phyloP scores from a whole-genome alignment of 2,113 vertebrate species.

The Chroicocephalus ridibundus region DNA sequence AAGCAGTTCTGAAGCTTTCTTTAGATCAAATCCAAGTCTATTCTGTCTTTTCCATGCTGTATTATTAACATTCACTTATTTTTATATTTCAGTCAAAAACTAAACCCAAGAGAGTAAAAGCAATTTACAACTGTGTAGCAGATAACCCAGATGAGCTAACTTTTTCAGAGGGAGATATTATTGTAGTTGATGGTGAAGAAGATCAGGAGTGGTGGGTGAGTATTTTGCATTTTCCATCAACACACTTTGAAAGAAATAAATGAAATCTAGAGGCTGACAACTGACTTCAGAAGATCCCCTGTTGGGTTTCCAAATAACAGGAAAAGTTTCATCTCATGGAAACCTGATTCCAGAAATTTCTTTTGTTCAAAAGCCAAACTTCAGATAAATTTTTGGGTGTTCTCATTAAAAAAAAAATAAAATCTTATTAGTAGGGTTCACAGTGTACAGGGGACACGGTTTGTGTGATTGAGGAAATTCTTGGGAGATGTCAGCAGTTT shows the following conservation, averaged over 20 bases:
- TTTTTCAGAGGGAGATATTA: constrained; percentile 90
- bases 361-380: neutral
- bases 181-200: constrained; percentile 93
- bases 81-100: constrained; percentile 78
- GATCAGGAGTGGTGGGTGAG: constrained; percentile 98
- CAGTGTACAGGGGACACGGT: neutral
- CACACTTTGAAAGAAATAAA: neutral
- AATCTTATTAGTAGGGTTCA: neutral
- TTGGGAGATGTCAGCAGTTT: neutral
- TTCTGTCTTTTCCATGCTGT: neutral
- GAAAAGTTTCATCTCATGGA: neutral
- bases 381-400: neutral
- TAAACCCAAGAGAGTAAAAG: constrained; percentile 88
- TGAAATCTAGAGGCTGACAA: neutral
- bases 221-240: constrained; percentile 36
- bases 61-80: neutral
- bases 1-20: neutral
- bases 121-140: constrained; percentile 90
- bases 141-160: constrained; percentile 94
- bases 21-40: neutral
- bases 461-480: neutral
- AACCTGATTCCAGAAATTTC: neutral
- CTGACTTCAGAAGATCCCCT: neutral
- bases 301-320: neutral
- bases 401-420: neutral